These are phyloP conservation scores for Calyptomena viridis DNA, from an alignment of 2,113 vertebrate genomes.

Conservation along the genomic window DNA sequence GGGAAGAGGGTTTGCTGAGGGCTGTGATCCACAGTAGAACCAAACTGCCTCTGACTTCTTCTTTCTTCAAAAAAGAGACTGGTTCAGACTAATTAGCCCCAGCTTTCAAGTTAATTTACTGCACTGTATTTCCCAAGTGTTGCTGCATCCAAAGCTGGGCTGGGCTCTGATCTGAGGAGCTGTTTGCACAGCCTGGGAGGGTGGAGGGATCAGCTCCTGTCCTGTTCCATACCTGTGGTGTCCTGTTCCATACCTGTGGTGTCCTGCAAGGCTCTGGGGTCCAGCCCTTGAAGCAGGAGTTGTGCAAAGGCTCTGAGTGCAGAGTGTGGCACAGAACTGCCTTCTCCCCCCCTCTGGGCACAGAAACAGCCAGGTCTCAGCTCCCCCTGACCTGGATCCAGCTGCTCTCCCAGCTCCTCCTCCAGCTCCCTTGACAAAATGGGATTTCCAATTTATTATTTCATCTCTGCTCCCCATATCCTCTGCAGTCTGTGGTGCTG, in stretches of 20 bases:
- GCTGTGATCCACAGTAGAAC: neutral
- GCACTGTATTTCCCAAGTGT: neutral
- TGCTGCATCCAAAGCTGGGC: neutral
- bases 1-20: neutral
- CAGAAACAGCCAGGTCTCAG: neutral
- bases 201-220: neutral
- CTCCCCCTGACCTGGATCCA: neutral
- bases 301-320: too few relatives aligned
- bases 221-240: neutral
- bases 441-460: neutral
- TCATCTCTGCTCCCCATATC: neutral
- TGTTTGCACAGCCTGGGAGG: neutral
- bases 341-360: accelerated
- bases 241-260: neutral
- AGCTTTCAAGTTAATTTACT: neutral
- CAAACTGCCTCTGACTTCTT: neutral
- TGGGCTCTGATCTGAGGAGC: neutral
- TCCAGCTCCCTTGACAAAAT: neutral
- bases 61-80: neutral
- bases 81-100: neutral
- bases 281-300: accelerated
- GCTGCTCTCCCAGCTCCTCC: neutral
- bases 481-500: neutral
- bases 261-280: accelerated
- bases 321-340: neutral